Evolutionary conservation across 1,140 invertebrate species (phyloP).

Genomic region (Drosophila kepulauana): DNA sequence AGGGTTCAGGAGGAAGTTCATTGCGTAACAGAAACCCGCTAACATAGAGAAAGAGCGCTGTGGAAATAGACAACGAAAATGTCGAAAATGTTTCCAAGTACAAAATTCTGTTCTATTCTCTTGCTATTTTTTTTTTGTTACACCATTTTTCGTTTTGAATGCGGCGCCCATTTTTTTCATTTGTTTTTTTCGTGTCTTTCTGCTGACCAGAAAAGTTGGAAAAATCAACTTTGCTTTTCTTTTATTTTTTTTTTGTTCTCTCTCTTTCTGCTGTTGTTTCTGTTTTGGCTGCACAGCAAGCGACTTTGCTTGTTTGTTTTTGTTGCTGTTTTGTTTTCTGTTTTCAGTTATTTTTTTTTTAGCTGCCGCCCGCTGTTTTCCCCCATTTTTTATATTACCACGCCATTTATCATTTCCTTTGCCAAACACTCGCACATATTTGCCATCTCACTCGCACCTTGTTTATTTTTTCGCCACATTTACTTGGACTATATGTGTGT

Average conservation of each 20-base stretch:
- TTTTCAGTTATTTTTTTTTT: slow-evolving; percentile 52
- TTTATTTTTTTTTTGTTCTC: slow-evolving; percentile 37
- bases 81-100: slow-evolving; percentile 74
- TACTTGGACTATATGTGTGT: neutral
- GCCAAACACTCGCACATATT: slow-evolving; percentile 64
- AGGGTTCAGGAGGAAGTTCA: slow-evolving; percentile 43
- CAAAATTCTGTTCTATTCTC: slow-evolving; percentile 57
- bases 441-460: slow-evolving; percentile 37
- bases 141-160: slow-evolving; percentile 62
- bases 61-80: slow-evolving; percentile 32
- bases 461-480: slow-evolving; percentile 27
- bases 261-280: slow-evolving; percentile 13
- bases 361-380: slow-evolving; percentile 76
- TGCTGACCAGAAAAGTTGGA: slow-evolving; percentile 69
- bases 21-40: slow-evolving; percentile 62
- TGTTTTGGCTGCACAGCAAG: slow-evolving; percentile 47
- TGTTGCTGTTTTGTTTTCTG: slow-evolving; percentile 45
- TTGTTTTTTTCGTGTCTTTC: slow-evolving; percentile 25
- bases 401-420: slow-evolving; percentile 82
- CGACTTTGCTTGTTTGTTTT: slow-evolving; percentile 52
- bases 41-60: slow-evolving; percentile 58
- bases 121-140: slow-evolving; percentile 49
- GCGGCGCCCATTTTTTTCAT: slow-evolving; percentile 75
- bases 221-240: slow-evolving; percentile 63
- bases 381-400: slow-evolving; percentile 83